Evolutionary conservation across 1,140 invertebrate species (phyloP).

Genomic region (Drosophila tani): DNA sequence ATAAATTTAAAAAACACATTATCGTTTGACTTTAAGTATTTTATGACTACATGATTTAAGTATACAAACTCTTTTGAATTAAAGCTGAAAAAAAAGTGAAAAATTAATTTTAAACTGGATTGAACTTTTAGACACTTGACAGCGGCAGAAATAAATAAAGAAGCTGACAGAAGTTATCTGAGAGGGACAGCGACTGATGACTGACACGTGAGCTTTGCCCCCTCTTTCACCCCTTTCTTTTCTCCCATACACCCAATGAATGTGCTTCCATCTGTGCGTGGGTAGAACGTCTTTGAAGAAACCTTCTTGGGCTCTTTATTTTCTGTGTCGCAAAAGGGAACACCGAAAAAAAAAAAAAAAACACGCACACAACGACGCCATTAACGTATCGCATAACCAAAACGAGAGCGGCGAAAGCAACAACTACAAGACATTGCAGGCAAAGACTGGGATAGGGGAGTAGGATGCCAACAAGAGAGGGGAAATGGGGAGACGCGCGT

Average conservation of each 20-base stretch:
- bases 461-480: neutral
- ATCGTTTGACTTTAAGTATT: neutral
- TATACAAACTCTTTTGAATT: neutral
- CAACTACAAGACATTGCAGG: slow-evolving; percentile 15
- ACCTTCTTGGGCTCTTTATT: slow-evolving; percentile 37
- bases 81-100: neutral
- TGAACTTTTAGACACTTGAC: slow-evolving; percentile 31
- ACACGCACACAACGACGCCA: slow-evolving; percentile 25
- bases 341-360: neutral
- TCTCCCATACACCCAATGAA: neutral
- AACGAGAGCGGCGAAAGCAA: slow-evolving; percentile 3
- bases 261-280: slow-evolving; percentile 21
- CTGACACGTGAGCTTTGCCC: slow-evolving; percentile 53
- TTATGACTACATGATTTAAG: too few species aligned
- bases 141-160: slow-evolving; percentile 3
- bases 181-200: slow-evolving; percentile 15
- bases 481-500: slow-evolving; percentile 4
- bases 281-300: slow-evolving; percentile 51
- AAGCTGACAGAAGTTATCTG: slow-evolving; percentile 2
- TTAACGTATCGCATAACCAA: slow-evolving; percentile 44
- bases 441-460: neutral
- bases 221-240: neutral
- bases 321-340: slow-evolving; percentile 28
- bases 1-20: too few species aligned
- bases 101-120: slow-evolving; percentile 23